Evolutionary conservation across 2,888 invertebrate genomes (phyloP).

Genomic region (Dasysyrphus tricinctus): DNA sequence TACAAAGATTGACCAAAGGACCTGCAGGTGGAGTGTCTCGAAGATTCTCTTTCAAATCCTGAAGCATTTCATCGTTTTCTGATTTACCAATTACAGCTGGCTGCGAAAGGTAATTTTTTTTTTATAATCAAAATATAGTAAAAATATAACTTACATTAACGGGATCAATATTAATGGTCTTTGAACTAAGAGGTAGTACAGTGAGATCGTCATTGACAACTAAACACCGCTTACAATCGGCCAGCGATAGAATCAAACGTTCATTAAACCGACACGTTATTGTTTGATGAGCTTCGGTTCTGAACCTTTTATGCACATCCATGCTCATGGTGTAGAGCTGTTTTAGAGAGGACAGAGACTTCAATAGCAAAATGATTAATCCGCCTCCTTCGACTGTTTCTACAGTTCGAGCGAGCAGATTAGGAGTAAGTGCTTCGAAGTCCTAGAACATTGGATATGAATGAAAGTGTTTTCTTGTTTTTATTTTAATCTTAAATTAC

Average conservation of each 20-base stretch:
- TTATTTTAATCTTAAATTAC: conserved; percentile 82
- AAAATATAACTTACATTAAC: conserved; percentile 84
- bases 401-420: conserved; percentile 96
- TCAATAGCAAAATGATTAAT: conserved; percentile 94
- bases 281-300: conserved; percentile 97
- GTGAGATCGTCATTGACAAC: conserved; percentile 97
- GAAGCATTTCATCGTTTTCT: conserved; percentile 86
- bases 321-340: conserved; percentile 98
- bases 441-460: conserved; percentile 84
- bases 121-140: neutral
- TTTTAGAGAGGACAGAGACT: conserved; percentile 93
- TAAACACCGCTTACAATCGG: conserved; percentile 93
- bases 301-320: conserved; percentile 97
- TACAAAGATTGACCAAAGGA: conserved; percentile 93
- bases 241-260: conserved; percentile 94
- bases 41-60: conserved; percentile 91
- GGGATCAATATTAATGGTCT: conserved; percentile 91
- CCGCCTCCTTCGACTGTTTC: conserved; percentile 99
- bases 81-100: conserved; percentile 80
- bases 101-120: conserved; percentile 67
- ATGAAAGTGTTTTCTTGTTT: conserved; percentile 78
- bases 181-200: conserved; percentile 95
- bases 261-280: conserved; percentile 98
- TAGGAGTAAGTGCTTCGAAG: conserved; percentile 98
- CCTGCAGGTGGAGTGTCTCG: conserved; percentile 97